Conservation (phyloP, 2,888 invertebrate species). For the Theretra japonica region DNA sequence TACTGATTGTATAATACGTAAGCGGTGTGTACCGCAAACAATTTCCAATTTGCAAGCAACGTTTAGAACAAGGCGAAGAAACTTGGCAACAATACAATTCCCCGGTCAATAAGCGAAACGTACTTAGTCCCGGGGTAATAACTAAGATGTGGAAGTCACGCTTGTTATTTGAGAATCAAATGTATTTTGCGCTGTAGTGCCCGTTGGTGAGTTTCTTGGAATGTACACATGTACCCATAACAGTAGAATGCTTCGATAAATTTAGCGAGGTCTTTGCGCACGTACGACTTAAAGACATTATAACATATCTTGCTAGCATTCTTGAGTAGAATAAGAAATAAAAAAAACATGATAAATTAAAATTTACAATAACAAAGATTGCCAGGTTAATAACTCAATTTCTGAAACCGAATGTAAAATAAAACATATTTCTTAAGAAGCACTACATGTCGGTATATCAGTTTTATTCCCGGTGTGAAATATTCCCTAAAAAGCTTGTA, state of each 20-base stretch:
- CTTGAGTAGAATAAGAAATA: no score
- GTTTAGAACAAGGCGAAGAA: slow-evolving; percentile 31
- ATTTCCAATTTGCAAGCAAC: slow-evolving; percentile 29
- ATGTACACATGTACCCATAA: background rate
- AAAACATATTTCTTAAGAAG: no score
- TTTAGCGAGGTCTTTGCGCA: background rate
- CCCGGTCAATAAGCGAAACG: slow-evolving; percentile 33
- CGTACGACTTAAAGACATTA: background rate
- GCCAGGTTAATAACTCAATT: no score
- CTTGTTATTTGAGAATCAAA: slow-evolving; percentile 27
- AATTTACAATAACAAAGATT: no score
- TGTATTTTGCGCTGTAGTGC: slow-evolving; percentile 5
- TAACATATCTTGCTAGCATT: no score
- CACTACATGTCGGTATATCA: no score
- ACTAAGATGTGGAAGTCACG: slow-evolving; percentile 18
- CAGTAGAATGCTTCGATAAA: background rate
- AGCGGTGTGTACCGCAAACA: slow-evolving; percentile 24
- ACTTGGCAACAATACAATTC: slow-evolving; percentile 40
- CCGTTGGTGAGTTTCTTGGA: slow-evolving; percentile 7
- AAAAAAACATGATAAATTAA: no score
- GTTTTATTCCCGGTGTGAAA: no score
- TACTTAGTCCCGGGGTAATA: slow-evolving; percentile 36
- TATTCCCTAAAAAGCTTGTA: no score
- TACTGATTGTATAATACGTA: slow-evolving; percentile 20
- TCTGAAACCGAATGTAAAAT: no score